Conservation (phyloP, 1,140 invertebrate genomes). For the Euborellia annulipes region DNA sequence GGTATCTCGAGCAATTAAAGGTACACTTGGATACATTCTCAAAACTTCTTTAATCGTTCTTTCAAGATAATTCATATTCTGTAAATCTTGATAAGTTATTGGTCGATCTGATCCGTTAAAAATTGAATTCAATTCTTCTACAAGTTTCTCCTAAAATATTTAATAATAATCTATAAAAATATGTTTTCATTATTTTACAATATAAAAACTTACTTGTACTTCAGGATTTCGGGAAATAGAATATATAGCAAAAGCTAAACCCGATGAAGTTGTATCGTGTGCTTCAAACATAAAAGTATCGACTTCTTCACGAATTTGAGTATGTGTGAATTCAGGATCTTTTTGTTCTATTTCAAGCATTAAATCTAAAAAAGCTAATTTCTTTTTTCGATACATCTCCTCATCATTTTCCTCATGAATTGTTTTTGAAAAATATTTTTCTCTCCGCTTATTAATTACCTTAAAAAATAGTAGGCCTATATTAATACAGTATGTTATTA, state of each 20-base stretch:
- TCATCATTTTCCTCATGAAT: no score
- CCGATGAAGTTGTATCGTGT: constrained; percentile 46
- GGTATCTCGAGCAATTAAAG: constrained; percentile 21
- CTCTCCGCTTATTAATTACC: no score
- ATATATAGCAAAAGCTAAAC: constrained; percentile 32
- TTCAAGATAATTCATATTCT: constrained; percentile 32
- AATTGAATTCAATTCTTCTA: no score
- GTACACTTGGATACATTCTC: constrained; percentile 33
- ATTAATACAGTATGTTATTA: no score
- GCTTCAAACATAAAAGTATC: constrained; percentile 46
- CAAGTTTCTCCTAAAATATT: no score
- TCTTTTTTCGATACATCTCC: no score
- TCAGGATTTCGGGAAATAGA: constrained; percentile 30
- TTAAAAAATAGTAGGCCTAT: no score
- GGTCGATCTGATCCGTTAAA: constrained; percentile 25
- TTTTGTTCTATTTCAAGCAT: constrained; percentile 32
- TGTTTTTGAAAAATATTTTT: no score
- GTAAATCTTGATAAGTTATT: constrained; percentile 24
- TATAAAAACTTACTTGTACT: constrained; percentile 15
- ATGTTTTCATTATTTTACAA: no score
- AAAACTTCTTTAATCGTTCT: constrained; percentile 28
- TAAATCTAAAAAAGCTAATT: constrained; percentile 44
- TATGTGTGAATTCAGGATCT: constrained; percentile 28
- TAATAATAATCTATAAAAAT: no score
- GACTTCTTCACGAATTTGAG: constrained; percentile 38